Percentiles rank a stretch among this genome's conserved stretches.
These are phyloP conservation scores for Rhagonycha lutea DNA, from an alignment of 2,888 invertebrate species.

Conservation along the genomic window DNA sequence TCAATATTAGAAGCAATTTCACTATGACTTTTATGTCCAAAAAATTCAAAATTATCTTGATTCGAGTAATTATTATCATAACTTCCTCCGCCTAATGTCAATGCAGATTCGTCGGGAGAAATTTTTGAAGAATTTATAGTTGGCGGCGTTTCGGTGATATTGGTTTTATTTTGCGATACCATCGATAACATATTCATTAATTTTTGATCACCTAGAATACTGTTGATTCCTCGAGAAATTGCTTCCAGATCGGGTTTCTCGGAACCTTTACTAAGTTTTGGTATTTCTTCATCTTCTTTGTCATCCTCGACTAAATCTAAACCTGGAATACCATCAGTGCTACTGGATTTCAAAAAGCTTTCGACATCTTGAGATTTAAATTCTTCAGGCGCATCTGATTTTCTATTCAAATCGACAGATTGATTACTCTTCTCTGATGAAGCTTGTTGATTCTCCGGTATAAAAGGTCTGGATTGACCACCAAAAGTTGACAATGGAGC, in stretches of 20 bases:
- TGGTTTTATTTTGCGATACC: slow-evolving; percentile 49
- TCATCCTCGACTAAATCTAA: slow-evolving; percentile 67
- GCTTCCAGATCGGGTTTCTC: slow-evolving; percentile 59
- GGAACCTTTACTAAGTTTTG: slow-evolving; percentile 3
- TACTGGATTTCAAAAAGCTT: slow-evolving; percentile 1
- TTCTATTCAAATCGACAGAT: neutral
- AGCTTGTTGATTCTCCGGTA: neutral
- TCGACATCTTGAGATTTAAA: neutral
- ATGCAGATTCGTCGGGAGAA: neutral
- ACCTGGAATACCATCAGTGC: slow-evolving; percentile 69
- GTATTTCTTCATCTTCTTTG: slow-evolving; percentile 41
- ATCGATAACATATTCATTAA: slow-evolving; percentile 64
- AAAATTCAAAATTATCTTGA: slow-evolving; percentile 11
- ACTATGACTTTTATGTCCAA: slow-evolving; percentile 1
- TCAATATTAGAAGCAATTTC: slow-evolving; percentile 38
- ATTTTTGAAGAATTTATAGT: neutral
- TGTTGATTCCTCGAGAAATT: slow-evolving; percentile 66
- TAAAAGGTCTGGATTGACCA: neutral
- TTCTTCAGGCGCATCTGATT: neutral
- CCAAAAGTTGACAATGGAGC: neutral
- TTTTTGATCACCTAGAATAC: slow-evolving; percentile 66
- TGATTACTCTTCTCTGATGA: neutral
- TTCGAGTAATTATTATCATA: neutral
- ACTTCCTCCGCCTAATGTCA: neutral
- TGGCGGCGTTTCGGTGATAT: neutral